Evolutionary conservation across 2,888 invertebrate genomes (phyloP).

Genomic region (Diogma glabrata): DNA sequence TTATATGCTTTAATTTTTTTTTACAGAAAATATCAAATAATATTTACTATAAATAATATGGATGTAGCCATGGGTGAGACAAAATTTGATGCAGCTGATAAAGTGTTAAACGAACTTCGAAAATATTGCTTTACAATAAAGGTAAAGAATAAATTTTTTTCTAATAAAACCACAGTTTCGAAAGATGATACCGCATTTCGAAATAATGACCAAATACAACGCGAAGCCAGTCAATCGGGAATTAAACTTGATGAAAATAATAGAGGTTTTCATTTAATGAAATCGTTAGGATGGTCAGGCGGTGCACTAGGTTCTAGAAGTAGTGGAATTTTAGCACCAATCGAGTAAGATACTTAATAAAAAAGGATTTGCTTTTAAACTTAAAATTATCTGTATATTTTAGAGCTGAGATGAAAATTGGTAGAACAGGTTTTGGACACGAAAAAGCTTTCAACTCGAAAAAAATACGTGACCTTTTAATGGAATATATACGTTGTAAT

Average conservation of each 20-base stretch:
- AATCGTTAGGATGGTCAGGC: slow-evolving; percentile 61
- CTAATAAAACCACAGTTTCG: background rate
- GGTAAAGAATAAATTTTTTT: slow-evolving; percentile 26
- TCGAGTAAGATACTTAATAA: slow-evolving; percentile 26
- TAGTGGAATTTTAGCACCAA: slow-evolving; percentile 52
- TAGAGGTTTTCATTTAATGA: slow-evolving; percentile 45
- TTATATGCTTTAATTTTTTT: too few species aligned
- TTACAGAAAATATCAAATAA: too few species aligned
- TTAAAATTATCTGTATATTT: slow-evolving; percentile 10
- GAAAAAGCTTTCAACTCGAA: slow-evolving; percentile 23
- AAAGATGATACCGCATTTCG: background rate
- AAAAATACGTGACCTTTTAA: slow-evolving; percentile 30
- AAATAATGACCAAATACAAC: background rate
- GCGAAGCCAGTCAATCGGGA: slow-evolving; percentile 13
- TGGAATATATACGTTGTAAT: slow-evolving; percentile 35
- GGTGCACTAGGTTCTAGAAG: slow-evolving; percentile 53
- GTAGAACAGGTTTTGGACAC: slow-evolving; percentile 30
- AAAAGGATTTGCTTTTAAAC: background rate
- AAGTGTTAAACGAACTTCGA: slow-evolving; percentile 27
- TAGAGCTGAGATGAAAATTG: slow-evolving; percentile 31
- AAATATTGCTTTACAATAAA: slow-evolving; percentile 42
- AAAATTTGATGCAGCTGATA: background rate
- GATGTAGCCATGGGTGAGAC: too few species aligned
- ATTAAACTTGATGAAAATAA: slow-evolving; percentile 30
- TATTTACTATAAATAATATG: too few species aligned